Evolutionary conservation across 1,140 invertebrate genomes (phyloP).

Genomic region (Drosophila dunni): DNA sequence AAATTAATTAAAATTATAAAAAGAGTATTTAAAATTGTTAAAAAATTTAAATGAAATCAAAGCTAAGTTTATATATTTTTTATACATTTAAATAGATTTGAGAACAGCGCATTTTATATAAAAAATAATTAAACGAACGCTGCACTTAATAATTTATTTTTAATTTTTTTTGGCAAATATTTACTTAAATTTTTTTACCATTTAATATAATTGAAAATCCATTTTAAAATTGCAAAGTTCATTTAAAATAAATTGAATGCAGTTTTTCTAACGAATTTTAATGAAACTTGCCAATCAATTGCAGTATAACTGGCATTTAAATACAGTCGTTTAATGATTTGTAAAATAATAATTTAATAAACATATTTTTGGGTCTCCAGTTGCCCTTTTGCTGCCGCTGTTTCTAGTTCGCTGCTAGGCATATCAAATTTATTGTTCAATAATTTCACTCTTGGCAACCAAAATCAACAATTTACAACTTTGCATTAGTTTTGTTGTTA

Average conservation of each 20-base stretch:
- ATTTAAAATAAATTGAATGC: too few relatives aligned
- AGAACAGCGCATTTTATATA: too few relatives aligned
- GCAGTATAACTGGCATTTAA: neutral
- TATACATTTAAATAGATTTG: too few relatives aligned
- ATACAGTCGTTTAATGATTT: neutral
- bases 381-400: neutral
- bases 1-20: too few relatives aligned
- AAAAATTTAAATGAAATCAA: too few relatives aligned
- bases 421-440: constrained; percentile 69
- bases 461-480: constrained; percentile 73
- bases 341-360: neutral
- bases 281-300: neutral
- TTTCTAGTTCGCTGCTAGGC: neutral
- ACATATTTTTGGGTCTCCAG: neutral
- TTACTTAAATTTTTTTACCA: too few relatives aligned
- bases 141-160: neutral
- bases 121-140: too few relatives aligned
- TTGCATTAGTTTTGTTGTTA: constrained; percentile 64
- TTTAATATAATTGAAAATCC: too few relatives aligned
- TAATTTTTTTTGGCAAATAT: neutral
- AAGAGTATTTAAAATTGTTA: too few relatives aligned
- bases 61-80: too few relatives aligned
- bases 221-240: too few relatives aligned
- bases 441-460: constrained; percentile 82
- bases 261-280: neutral